Conservation (phyloP, 2,113 vertebrate species). For the Pontoporia blainvillei region DNA sequence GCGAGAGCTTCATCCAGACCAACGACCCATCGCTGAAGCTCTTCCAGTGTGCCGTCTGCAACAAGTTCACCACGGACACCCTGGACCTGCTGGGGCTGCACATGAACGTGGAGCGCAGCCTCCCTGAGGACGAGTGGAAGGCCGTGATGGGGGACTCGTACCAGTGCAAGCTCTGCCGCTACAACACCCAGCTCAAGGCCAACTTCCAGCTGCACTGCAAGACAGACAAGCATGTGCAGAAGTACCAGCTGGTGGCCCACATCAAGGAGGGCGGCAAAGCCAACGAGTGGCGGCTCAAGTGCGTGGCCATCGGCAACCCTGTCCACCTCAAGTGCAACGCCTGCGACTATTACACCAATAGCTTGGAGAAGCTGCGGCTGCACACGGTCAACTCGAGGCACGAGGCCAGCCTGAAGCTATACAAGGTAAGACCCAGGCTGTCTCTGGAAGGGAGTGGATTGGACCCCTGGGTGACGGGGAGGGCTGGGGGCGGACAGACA, state of each 20-base stretch:
- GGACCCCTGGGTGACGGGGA: no score
- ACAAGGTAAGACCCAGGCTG: slow-evolving; percentile 88
- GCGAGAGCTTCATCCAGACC: slow-evolving; percentile 96
- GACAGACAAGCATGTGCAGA: slow-evolving; percentile 98
- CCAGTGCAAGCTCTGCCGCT: slow-evolving; percentile 98
- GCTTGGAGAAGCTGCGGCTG: slow-evolving; percentile 96
- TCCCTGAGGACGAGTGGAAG: slow-evolving; percentile 98
- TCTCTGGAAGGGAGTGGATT: fast-evolving
- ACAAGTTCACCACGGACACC: slow-evolving; percentile 98
- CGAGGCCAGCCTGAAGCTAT: slow-evolving; percentile 97
- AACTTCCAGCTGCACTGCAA: slow-evolving; percentile 99
- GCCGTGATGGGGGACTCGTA: slow-evolving; percentile 95
- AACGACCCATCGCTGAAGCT: slow-evolving; percentile 98
- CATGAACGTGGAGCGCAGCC: slow-evolving; percentile 94
- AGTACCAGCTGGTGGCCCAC: slow-evolving; percentile 98
- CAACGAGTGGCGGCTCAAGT: slow-evolving; percentile 98
- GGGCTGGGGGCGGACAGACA: fast-evolving
- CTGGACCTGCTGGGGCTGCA: slow-evolving; percentile 97
- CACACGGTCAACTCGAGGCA: slow-evolving; percentile 97
- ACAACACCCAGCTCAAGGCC: slow-evolving; percentile 98
- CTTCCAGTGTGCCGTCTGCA: slow-evolving; percentile 98
- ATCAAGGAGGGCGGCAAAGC: slow-evolving; percentile 99
- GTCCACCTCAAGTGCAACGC: slow-evolving; percentile 99
- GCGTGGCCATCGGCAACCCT: slow-evolving; percentile 96
- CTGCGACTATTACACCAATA: slow-evolving; percentile 99